Evolutionary conservation across 2,113 vertebrate species (phyloP).

Genomic region (Myrmophylax atrothorax): DNA sequence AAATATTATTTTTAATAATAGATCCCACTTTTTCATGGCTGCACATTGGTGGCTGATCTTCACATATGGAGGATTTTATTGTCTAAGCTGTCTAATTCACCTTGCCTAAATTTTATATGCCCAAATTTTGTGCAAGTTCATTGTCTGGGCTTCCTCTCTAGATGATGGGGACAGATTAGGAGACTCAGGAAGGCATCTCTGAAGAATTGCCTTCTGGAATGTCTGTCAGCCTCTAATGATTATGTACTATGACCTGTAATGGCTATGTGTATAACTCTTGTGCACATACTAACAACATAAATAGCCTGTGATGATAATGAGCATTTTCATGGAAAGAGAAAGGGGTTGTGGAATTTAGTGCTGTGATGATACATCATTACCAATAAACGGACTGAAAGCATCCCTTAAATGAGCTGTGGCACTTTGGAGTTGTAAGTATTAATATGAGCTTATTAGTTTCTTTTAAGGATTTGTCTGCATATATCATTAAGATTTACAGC

Average conservation of each 20-base stretch:
- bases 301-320: not conserved
- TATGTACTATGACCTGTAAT: not conserved
- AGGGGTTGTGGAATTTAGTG: not conserved
- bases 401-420: not conserved
- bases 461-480: not conserved
- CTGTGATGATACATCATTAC: not conserved
- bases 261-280: not conserved
- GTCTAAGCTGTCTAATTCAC: not conserved
- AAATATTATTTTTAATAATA: not conserved
- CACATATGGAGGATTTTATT: not conserved
- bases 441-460: not conserved
- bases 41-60: not conserved
- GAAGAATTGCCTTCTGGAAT: not conserved
- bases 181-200: not conserved
- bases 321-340: not conserved
- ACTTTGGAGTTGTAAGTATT: not conserved
- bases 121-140: not conserved
- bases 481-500: not conserved
- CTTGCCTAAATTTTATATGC: not conserved
- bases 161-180: not conserved
- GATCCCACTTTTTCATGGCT: not conserved
- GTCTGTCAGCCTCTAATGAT: not conserved
- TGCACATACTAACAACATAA: not conserved
- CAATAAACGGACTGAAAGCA: not conserved
- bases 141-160: not conserved